These are phyloP conservation scores for Chauna torquata DNA, from an alignment of 2,113 vertebrate genomes.

Conservation along the genomic window DNA sequence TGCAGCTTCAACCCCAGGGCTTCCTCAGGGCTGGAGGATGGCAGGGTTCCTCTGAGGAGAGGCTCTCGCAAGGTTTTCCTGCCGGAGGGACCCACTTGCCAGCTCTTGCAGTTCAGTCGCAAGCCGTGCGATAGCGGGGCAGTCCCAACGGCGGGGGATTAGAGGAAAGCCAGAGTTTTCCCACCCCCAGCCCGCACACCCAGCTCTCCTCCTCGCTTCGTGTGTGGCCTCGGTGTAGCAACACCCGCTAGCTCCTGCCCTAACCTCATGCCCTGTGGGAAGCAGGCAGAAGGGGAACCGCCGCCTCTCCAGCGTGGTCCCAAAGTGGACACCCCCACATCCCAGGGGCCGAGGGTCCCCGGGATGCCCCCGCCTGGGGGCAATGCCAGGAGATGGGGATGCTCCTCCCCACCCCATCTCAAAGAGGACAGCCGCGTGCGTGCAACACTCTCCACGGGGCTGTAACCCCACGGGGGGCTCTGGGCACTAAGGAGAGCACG, in stretches of 20 bases:
- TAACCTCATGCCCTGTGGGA: not conserved
- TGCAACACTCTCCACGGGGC: not conserved
- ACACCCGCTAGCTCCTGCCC: not conserved
- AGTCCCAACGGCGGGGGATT: not conserved
- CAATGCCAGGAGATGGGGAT: not conserved
- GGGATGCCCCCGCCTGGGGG: not conserved
- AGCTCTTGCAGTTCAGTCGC: not conserved
- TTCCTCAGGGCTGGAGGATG: not conserved
- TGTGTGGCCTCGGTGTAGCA: not conserved
- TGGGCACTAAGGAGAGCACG: too few species aligned
- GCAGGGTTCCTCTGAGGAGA: not conserved
- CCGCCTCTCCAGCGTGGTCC: rapidly evolving
- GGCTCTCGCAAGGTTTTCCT: not conserved
- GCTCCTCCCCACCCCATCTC: not conserved
- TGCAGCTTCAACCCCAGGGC: rapidly evolving
- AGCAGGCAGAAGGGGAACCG: not conserved
- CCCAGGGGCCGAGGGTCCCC: not conserved
- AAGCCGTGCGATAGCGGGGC: rapidly evolving
- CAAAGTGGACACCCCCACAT: not conserved
- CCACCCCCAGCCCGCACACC: not conserved
- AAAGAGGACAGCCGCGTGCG: not conserved
- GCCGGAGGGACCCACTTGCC: not conserved
- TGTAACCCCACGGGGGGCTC: not conserved
- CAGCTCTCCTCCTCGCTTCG: rapidly evolving
- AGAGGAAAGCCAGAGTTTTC: not conserved